These are phyloP conservation scores for Heliconius hermathena DNA, from an alignment of 1,140 invertebrate genomes.

Conservation along the genomic window DNA sequence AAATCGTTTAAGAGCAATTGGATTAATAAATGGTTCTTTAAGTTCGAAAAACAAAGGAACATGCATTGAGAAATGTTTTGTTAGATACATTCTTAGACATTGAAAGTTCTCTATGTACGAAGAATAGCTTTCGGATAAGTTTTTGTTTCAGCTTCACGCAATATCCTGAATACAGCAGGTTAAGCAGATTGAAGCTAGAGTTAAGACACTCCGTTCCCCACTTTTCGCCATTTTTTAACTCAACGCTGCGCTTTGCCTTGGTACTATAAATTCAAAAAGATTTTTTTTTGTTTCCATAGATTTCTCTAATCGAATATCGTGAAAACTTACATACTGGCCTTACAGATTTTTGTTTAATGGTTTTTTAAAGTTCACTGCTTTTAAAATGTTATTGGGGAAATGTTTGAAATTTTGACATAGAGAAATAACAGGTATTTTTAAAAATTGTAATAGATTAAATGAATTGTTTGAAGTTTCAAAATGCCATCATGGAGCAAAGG, in stretches of 20 bases:
- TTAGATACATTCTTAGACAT: background rate
- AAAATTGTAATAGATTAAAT: no score
- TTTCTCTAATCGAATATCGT: background rate
- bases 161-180: no score
- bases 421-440: background rate
- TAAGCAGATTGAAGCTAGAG: no score
- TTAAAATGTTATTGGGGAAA: slow-evolving; percentile 11
- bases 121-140: background rate
- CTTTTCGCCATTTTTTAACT: no score
- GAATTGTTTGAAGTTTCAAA: no score
- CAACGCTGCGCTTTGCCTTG: no score
- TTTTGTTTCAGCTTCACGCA: no score
- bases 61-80: background rate
- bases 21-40: background rate
- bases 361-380: background rate
- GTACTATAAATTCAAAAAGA: no score
- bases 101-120: background rate
- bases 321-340: background rate
- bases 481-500: no score
- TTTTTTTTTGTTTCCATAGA: no score
- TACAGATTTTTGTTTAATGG: background rate
- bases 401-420: background rate
- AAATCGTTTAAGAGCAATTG: slow-evolving; percentile 6
- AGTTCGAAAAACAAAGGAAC: background rate
- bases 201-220: no score